Evolutionary conservation across 2,113 vertebrate genomes (phyloP), one percentile per base, ranked within the genome.

Genomic region (Stigmatopora nigra): DNA sequence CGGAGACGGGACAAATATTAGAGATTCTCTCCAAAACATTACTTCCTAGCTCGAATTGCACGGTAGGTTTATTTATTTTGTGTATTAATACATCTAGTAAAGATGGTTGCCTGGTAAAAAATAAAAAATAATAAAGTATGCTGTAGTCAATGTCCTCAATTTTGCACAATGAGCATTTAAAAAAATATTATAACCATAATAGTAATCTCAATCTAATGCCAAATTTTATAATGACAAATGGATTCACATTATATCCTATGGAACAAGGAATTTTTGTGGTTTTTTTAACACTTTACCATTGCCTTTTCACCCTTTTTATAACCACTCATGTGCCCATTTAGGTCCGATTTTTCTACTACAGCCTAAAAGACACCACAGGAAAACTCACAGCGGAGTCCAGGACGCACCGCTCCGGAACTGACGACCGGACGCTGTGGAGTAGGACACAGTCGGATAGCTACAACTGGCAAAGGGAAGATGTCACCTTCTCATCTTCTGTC

Each of bases 271-370:
- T n/a, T n/a, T n/a, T n/a, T n/a, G n/a, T n/a, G n/a, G 19, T 19
- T 2, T n/a, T 11, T 7, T 4, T 19, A 52, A 10, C 51, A 10
- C 20, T n/a, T 3, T 53, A 13, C 3, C 22, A 11, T 22, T 22
- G 8, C 20, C 19, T 22, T 53, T 53, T 11, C 20, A 8, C 19
- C 3, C 4, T 53, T 19, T 53, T 53, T 53, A 10, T 9, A 53
- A 53, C 10, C 9, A 53, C 3, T 8, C 22, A 5, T 59, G 36
- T 67, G 4, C 67, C 47, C 15, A 13, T 36, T 25, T 65, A 91
- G 90, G 51, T 92, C 45, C 82, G 71, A 51, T 91, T 92, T 76
- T 91, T 82, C 75, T 80, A 81, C 80, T 90, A 86, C 77, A 77
- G 78, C 47, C 65, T 79, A 47, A 69, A 64, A 3, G 78, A 84